Evolutionary conservation across 2,113 vertebrate genomes (phyloP).

Genomic region (Marmota flaviventris): DNA sequence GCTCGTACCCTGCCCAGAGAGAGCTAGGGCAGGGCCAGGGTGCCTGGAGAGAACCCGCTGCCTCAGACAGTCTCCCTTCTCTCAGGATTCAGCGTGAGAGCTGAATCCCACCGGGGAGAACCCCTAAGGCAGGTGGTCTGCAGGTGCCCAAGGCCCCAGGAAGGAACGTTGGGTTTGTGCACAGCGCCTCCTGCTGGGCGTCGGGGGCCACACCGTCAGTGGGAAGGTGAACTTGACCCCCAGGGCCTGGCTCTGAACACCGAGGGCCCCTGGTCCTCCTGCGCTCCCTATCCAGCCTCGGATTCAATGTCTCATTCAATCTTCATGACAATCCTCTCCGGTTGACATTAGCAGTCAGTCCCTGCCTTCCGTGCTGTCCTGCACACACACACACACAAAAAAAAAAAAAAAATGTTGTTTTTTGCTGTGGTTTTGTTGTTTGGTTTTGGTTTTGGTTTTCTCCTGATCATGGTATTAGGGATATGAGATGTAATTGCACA

Average conservation of each 20-base stretch:
- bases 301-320: not conserved
- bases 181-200: not conserved
- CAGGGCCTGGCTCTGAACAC: not conserved
- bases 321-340: not conserved
- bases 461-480: not conserved
- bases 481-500: not conserved
- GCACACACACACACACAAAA: too few relatives aligned
- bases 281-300: not conserved
- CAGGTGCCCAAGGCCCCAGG: not conserved
- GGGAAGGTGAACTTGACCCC: not conserved
- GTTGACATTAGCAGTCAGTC: fast-evolving
- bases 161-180: not conserved
- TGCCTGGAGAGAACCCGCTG: too few relatives aligned
- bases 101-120: not conserved
- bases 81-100: not conserved
- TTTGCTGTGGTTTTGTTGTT: too few relatives aligned
- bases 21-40: not conserved
- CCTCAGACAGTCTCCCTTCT: not conserved
- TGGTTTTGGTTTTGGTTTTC: too few relatives aligned
- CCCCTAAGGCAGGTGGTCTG: not conserved
- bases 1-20: not conserved
- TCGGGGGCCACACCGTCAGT: not conserved
- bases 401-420: too few relatives aligned
- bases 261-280: not conserved
- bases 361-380: not conserved